Evolutionary conservation across 2,797 vertebrate genomes (phyloP), one percentile per base, ranked within the genome.

Genomic region (Macroramphosus scolopax): DNA sequence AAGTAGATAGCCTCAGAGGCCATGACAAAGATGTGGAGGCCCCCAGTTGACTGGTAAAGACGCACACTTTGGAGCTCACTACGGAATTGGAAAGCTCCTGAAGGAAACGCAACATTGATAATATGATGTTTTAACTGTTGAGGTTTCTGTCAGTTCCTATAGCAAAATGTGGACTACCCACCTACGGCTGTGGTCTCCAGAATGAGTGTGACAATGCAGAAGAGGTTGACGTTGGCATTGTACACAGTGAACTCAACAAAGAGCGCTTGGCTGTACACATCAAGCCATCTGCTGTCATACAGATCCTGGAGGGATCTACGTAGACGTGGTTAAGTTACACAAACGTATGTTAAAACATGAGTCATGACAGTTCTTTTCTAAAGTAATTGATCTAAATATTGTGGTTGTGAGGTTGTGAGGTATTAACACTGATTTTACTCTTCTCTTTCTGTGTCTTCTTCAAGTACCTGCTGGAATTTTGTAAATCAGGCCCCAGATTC

Each of bases 191-290:
- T 90, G 51, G 90, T 94, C 87, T 98, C 96, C 65, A 98, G 88
- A 54, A 91, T 91, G 53, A 99, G 87, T 1, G 80, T 92, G 63
- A 93, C 80, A 15, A 94, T 90, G 81, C 94, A 97, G 85, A 98
- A 97, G 44, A 98, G 92, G 82, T 98, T 99, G 74, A 99, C 89
- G 0, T 95, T 98, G 53, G 94, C 93, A 0, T 98, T 99, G 86
- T 98, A 98, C 66, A 97, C 90, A 0, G 94, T 96, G 72, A 98
- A 97, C 83, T 97, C 94, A 42, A 95, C 89, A 79, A 98, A 97
- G 64, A 95, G 74, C 0, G 93, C 95, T 69, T 94, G 92, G 3
- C 94, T 97, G 75, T 92, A 90, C 41, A 81, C 63, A 37, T 98
- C 95, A 58, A 99, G 75, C 95, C 96, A 99, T 35, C 87, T 76